Conservation (phyloP, 2,888 invertebrate genomes). For the Aphidius colemani region DNA sequence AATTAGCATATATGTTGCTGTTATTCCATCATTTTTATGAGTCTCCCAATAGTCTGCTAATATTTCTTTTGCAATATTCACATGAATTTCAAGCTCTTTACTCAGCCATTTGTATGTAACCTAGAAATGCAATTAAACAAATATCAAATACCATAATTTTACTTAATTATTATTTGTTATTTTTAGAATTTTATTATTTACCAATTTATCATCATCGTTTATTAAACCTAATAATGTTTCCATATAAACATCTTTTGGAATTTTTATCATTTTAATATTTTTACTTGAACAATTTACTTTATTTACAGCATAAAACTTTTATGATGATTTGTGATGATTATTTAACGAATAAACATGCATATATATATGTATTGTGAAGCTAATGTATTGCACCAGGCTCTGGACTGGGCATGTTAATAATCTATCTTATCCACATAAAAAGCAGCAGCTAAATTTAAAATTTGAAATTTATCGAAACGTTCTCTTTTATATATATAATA, state of each 20-base stretch:
- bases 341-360: too few species aligned
- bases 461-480: too few species aligned
- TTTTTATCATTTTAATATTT: slow-evolving; percentile 34
- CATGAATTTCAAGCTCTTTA: slow-evolving; percentile 58
- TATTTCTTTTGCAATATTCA: slow-evolving; percentile 59
- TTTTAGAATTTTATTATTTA: slow-evolving; percentile 30
- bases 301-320: too few species aligned
- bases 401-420: too few species aligned
- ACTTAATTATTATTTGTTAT: background rate
- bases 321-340: too few species aligned
- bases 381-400: too few species aligned
- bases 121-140: slow-evolving; percentile 42
- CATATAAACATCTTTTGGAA: slow-evolving; percentile 41
- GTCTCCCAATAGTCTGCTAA: slow-evolving; percentile 51
- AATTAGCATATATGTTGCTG: slow-evolving; percentile 54
- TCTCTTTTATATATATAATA: too few species aligned
- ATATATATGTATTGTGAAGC: too few species aligned
- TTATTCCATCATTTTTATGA: slow-evolving; percentile 39
- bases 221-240: slow-evolving; percentile 43
- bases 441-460: too few species aligned
- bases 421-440: too few species aligned
- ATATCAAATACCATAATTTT: background rate
- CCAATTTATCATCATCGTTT: slow-evolving; percentile 49
- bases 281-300: too few species aligned
- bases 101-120: slow-evolving; percentile 62